These are phyloP conservation scores for Lasiommata megera DNA, from an alignment of 2,888 invertebrate species.

Conservation along the genomic window DNA sequence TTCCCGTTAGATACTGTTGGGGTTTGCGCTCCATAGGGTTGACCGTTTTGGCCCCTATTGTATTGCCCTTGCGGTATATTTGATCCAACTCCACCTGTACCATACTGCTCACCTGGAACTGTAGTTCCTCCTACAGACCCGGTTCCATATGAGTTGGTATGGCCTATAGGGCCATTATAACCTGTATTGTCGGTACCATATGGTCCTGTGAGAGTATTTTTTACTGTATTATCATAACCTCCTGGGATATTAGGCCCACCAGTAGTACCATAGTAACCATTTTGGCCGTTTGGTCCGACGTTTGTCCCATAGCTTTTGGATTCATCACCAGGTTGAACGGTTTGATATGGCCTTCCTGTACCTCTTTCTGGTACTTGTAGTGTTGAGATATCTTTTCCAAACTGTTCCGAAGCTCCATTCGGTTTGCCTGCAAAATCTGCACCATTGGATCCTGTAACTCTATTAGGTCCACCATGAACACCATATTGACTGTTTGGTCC, in stretches of 20 bases:
- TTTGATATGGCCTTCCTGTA: not conserved
- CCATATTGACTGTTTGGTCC: too few species aligned
- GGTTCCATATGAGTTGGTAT: slow-evolving; percentile 9
- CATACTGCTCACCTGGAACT: slow-evolving; percentile 19
- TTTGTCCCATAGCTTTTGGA: slow-evolving; percentile 15
- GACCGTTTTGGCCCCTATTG: slow-evolving; percentile 2
- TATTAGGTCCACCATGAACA: not conserved
- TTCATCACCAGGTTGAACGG: slow-evolving; percentile 10
- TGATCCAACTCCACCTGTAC: slow-evolving; percentile 11
- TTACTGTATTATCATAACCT: slow-evolving; percentile 21
- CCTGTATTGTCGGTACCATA: slow-evolving; percentile 11
- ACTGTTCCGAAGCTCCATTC: not conserved
- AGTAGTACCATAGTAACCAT: slow-evolving; percentile 18
- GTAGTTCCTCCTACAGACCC: slow-evolving; percentile 15
- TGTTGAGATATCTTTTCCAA: slow-evolving; percentile 3
- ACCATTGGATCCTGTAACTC: not conserved
- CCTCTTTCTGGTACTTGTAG: not conserved
- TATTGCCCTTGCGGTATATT: slow-evolving; percentile 21
- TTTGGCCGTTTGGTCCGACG: slow-evolving; percentile 18
- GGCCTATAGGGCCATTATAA: too few species aligned
- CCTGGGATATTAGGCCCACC: slow-evolving; percentile 10
- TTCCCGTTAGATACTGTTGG: slow-evolving; percentile 11
- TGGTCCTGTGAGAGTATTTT: slow-evolving; percentile 13
- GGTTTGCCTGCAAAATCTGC: not conserved
- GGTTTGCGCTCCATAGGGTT: not conserved